Conservation (phyloP, 2,888 invertebrate species). For the Luperina nickerlii region DNA sequence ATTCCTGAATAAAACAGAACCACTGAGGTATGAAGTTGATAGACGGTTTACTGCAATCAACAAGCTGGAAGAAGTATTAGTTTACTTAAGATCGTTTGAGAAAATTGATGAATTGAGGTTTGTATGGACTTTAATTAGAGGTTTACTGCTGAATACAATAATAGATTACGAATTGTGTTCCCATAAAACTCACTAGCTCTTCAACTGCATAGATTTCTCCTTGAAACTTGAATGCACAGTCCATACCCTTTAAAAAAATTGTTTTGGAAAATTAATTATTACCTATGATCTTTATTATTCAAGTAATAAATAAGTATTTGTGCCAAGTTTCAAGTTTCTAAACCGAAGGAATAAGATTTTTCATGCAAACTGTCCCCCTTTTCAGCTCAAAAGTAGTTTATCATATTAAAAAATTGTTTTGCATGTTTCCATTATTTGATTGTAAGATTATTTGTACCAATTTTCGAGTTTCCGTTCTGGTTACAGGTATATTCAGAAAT, state of each 20-base stretch:
- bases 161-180: neutral
- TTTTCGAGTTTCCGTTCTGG: neutral
- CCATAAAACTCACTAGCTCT: neutral
- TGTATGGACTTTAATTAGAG: slow-evolving; percentile 4
- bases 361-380: neutral
- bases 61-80: slow-evolving; percentile 90
- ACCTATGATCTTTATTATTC: neutral
- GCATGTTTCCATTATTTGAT: neutral
- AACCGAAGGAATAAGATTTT: neutral
- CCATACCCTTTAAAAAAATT: neutral
- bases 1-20: slow-evolving; percentile 82
- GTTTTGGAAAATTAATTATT: neutral
- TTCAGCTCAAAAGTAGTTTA: neutral
- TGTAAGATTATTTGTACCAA: neutral
- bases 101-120: slow-evolving; percentile 93
- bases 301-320: neutral
- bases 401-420: neutral
- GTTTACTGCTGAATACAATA: neutral
- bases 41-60: slow-evolving; percentile 85
- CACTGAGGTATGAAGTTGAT: slow-evolving; percentile 85
- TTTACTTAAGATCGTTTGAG: slow-evolving; percentile 93
- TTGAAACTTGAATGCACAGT: neutral
- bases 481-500: too few species aligned
- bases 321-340: neutral
- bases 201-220: neutral